Evolutionary conservation across 2,888 invertebrate genomes (phyloP).

Genomic region (Rhynchonema sp.): DNA sequence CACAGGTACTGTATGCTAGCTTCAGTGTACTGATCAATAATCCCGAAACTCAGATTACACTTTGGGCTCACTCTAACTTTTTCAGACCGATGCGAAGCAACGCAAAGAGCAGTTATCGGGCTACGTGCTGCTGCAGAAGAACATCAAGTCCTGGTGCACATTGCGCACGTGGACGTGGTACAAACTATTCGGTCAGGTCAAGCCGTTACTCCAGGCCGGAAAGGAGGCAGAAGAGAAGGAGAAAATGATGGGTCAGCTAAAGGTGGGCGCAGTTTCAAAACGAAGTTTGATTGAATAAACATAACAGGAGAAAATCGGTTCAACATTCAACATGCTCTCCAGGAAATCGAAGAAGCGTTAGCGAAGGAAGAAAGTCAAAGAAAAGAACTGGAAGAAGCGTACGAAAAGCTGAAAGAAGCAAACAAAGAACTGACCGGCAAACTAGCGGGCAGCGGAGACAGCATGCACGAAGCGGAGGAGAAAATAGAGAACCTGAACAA

Average conservation of each 20-base stretch:
- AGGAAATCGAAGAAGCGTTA: constrained; percentile 56
- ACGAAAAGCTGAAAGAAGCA: constrained; percentile 47
- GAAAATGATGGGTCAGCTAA: constrained; percentile 2
- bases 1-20: too few species aligned
- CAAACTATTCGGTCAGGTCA: constrained; percentile 24
- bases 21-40: neutral
- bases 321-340: neutral
- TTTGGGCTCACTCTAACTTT: neutral
- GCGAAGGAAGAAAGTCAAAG: constrained; percentile 86
- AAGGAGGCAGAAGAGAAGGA: constrained; percentile 19
- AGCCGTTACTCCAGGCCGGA: constrained; percentile 21
- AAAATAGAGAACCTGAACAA: constrained; percentile 87
- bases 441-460: neutral
- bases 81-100: constrained; percentile 12
- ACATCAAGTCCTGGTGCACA: constrained; percentile 24
- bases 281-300: too few species aligned
- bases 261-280: too few species aligned
- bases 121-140: constrained; percentile 22
- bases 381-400: constrained; percentile 81
- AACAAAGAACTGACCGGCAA: constrained; percentile 37
- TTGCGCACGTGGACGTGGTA: constrained; percentile 48
- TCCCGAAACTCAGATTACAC: neutral
- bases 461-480: neutral
- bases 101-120: constrained; percentile 15
- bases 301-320: too few species aligned